A percentile compares a stretch with the other conserved stretches of the same genome.
phyloP scores from a whole-genome alignment of 2,888 invertebrate species.

The Cremastobaeus sp. region DNA sequence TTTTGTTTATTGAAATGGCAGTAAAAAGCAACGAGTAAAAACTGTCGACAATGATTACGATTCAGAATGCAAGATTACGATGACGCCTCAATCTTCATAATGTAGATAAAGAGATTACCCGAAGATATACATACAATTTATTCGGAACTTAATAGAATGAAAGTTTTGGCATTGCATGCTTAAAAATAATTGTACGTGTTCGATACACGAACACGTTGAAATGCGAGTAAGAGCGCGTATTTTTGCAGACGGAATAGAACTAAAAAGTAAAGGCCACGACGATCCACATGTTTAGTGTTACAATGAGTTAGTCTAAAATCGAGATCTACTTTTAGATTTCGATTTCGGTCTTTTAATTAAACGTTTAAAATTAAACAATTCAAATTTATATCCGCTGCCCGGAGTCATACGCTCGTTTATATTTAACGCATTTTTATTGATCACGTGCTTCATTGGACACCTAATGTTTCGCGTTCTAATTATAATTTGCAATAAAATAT shows the following conservation, averaged over 20 bases:
- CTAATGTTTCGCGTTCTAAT: too few species aligned
- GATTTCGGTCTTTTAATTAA: conserved; percentile 24
- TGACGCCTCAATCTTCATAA: too few species aligned
- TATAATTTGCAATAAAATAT: too few species aligned
- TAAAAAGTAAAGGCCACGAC: conserved; percentile 44
- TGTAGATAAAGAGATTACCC: not conserved
- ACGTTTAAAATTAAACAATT: conserved; percentile 25
- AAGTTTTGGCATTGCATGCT: conserved; percentile 5
- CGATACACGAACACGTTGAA: conserved; percentile 36
- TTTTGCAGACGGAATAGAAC: conserved; percentile 36
- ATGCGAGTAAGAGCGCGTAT: conserved; percentile 22
- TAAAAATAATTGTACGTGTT: conserved; percentile 16
- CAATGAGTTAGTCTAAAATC: conserved; percentile 30
- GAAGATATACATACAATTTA: too few species aligned
- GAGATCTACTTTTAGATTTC: conserved; percentile 32
- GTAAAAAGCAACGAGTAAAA: too few species aligned
- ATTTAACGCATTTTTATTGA: conserved; percentile 4
- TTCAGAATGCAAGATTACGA: too few species aligned
- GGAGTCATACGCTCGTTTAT: not conserved
- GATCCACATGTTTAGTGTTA: conserved; percentile 32
- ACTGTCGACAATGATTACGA: too few species aligned
- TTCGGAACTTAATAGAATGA: too few species aligned
- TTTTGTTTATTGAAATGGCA: too few species aligned
- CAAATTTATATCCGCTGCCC: conserved; percentile 2
- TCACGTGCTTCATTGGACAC: too few species aligned